Evolutionary conservation across 1,140 invertebrate species (phyloP), one percentile per base, ranked within the genome.

Genomic region (Euglossa dilemma): DNA sequence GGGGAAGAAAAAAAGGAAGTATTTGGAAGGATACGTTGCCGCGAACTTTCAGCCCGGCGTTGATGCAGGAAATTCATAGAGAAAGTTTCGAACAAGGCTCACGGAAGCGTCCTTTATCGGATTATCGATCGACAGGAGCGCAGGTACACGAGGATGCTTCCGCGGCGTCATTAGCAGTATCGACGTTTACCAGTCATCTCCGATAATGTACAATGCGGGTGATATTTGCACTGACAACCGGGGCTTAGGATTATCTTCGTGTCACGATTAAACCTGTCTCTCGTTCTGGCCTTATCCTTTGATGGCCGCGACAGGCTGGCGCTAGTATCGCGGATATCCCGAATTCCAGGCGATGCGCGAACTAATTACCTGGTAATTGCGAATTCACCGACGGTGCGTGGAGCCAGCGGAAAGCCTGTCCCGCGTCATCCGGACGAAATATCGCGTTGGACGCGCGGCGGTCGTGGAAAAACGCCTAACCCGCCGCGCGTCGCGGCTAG

Each of bases 221-320:
- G 83, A 87, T 88, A 85, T 87, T 66, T 71, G 73, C 64, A 85
- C 70, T 85, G 87, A 88, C 87, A 88, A 88, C 86, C 87, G 83
- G 50, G 80, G 86, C 72, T 72, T 57, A 59, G 86, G 74, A 88
- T 88, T 88, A 88, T 88, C 86, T 45, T 88, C 72, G 75, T 74
- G 87, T 85, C 84, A 83, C 75, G 79, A 87, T 83, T 88, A 88
- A 85, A 76, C 83, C 75, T 80, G 74, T 85, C 86, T 74, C 74
- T 84, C 86, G 75, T 66, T 85, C 70, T 54, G 73, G 83, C 64
- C 43, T 82, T 52, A 57, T 76, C 83, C 86, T 78, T 87, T 82
- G 71, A 87, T 78, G 64, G 63, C 64, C 18, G 28, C 50, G 63
- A 69, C 73, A 64, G 25, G 18, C 20, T 7, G n/a, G 50, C 76